A percentile compares a stretch with the other conserved stretches of the same genome.
Evolutionary conservation across 2,888 invertebrate genomes (phyloP).

Genomic region (Stenodema calcarata): DNA sequence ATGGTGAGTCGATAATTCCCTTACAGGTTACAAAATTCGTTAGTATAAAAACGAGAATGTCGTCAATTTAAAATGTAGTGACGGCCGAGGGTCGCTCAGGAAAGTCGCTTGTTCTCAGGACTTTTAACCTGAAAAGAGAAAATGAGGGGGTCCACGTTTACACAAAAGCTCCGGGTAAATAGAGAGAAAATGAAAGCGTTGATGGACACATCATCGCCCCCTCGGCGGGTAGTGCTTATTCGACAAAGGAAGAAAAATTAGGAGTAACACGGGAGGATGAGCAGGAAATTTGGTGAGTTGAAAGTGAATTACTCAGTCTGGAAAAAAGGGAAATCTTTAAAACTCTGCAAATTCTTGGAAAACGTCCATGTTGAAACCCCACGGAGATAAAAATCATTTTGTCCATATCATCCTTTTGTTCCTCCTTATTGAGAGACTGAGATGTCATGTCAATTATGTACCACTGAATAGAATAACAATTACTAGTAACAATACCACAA

Average conservation of each 20-base stretch:
- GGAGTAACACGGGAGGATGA: background rate
- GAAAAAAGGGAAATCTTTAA: no score
- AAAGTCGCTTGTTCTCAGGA: background rate
- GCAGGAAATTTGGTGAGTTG: background rate
- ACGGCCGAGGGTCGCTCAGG: background rate
- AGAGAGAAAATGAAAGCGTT: background rate
- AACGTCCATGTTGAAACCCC: no score
- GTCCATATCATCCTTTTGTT: no score
- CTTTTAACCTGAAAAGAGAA: background rate
- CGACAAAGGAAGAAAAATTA: background rate
- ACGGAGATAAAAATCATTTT: no score
- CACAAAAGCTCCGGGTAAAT: background rate
- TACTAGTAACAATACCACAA: no score
- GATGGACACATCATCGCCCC: background rate
- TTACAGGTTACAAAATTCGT: no score
- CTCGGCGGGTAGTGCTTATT: background rate
- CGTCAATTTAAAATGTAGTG: no score
- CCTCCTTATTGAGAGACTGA: no score
- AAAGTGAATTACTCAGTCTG: background rate
- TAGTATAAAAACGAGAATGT: no score
- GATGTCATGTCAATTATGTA: no score
- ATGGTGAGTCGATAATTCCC: conserved; percentile 70
- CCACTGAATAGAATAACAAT: no score
- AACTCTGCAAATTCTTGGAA: no score
- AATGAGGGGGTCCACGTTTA: background rate